Evolutionary conservation across 2,797 vertebrate genomes (phyloP).

Genomic region (Taeniopygia guttata): DNA sequence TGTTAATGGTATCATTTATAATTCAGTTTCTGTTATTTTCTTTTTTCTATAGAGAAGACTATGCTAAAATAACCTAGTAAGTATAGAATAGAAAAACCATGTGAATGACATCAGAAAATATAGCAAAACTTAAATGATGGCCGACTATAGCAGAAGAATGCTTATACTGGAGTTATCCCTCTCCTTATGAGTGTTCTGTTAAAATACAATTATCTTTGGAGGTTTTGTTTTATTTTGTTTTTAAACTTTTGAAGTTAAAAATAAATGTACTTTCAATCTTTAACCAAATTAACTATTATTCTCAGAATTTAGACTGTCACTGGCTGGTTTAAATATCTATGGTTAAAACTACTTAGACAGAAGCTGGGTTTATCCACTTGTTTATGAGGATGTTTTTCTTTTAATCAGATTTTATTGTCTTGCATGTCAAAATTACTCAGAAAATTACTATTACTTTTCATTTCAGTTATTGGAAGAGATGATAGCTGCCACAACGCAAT

Average conservation of each 20-base stretch:
- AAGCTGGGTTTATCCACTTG: neutral
- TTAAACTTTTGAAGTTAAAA: neutral
- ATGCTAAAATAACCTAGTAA: neutral
- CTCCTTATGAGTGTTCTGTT: neutral
- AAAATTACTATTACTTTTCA: neutral
- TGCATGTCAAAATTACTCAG: neutral
- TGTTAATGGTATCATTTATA: neutral
- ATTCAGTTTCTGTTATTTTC: neutral
- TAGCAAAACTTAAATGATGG: neutral
- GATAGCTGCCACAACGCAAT: neutral
- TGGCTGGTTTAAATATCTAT: neutral
- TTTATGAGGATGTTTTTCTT: neutral
- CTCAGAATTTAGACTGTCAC: neutral
- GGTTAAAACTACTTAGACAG: neutral
- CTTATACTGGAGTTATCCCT: neutral
- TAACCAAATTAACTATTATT: neutral
- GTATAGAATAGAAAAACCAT: neutral
- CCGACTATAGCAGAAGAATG: neutral
- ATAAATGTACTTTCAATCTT: neutral
- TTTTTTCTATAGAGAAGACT: neutral
- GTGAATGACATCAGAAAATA: conserved; percentile 15
- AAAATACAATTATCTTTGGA: neutral
- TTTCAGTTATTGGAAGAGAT: neutral
- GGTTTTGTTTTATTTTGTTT: neutral
- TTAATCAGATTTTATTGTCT: neutral